These are phyloP conservation scores for Calcarius lapponicus DNA, from an alignment of 2,797 vertebrate species.

Conservation along the genomic window DNA sequence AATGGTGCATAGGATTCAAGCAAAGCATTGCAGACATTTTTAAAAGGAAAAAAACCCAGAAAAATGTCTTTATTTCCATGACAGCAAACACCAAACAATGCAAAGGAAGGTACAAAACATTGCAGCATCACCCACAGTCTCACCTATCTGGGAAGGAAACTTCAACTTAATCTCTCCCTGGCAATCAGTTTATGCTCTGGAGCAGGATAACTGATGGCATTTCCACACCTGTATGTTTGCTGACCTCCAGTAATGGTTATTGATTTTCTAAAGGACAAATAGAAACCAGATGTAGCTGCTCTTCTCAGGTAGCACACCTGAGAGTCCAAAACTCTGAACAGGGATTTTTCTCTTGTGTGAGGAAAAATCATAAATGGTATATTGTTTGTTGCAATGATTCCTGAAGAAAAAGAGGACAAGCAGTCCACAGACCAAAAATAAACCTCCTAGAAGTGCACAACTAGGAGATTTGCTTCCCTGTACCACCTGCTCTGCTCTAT, in stretches of 20 bases:
- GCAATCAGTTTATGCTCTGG: not conserved
- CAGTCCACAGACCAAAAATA: not conserved
- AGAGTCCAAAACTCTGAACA: not conserved
- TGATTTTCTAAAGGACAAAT: not conserved
- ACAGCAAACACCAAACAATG: not conserved
- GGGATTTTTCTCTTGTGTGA: not conserved
- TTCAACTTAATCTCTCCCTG: not conserved
- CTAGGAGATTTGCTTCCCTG: not conserved
- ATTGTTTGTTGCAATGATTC: not conserved
- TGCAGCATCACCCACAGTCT: not conserved
- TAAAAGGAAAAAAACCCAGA: not conserved
- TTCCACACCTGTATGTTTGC: not conserved
- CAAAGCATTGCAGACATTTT: not conserved
- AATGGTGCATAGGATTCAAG: not conserved
- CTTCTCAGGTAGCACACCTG: not conserved
- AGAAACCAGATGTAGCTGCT: not conserved
- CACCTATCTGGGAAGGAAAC: accelerated
- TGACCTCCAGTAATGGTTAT: not conserved
- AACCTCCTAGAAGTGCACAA: too few relatives aligned
- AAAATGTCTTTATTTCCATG: not conserved
- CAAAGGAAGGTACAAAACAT: not conserved
- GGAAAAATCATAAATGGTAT: not conserved
- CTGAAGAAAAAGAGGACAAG: not conserved
- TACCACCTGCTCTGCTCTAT: not conserved
- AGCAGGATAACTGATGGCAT: not conserved